Evolutionary conservation across 2,797 vertebrate species (phyloP).

Genomic region (Rhyacichthys aspro): DNA sequence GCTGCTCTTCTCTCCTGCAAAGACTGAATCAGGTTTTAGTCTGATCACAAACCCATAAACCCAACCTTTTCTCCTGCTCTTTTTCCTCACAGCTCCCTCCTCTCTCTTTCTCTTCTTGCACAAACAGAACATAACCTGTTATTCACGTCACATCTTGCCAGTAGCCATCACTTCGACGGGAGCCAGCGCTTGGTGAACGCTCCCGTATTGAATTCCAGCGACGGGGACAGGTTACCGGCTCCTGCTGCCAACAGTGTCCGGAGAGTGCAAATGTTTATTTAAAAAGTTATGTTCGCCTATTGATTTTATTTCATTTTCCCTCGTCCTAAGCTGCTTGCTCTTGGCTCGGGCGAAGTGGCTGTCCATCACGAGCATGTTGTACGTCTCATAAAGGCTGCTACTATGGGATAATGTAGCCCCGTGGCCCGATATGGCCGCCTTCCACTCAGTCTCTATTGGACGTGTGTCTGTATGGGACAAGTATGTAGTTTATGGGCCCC

Average conservation of each 20-base stretch:
- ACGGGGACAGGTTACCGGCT: conserved; percentile 76
- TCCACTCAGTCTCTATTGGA: conserved; percentile 40
- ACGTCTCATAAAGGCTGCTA: conserved; percentile 66
- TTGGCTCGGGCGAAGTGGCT: conserved; percentile 63
- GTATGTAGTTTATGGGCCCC: conserved; percentile 36
- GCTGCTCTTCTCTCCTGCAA: conserved; percentile 14
- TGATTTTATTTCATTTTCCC: conserved; percentile 81
- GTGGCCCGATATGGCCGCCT: conserved; percentile 51
- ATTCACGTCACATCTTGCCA: conserved; percentile 78
- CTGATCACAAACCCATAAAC: conserved; percentile 57
- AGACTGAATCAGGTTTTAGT: conserved; percentile 36
- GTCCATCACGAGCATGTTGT: conserved; percentile 64
- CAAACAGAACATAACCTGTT: conserved; percentile 71
- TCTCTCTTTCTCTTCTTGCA: conserved; percentile 37
- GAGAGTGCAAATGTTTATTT: conserved; percentile 84
- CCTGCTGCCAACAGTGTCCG: conserved; percentile 78
- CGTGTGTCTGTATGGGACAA: conserved; percentile 40
- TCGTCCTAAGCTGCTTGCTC: conserved; percentile 47
- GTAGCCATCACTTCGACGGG: conserved; percentile 76
- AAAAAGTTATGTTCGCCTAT: conserved; percentile 82
- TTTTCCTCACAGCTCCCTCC: background rate
- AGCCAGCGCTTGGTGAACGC: conserved; percentile 65
- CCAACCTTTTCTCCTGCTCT: conserved; percentile 1
- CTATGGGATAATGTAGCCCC: conserved; percentile 68
- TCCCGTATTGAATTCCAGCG: conserved; percentile 77